Evolutionary conservation across 2,797 vertebrate genomes (phyloP), one percentile per base, ranked within the genome.

Genomic region (Ctenopoma kingsleyae): DNA sequence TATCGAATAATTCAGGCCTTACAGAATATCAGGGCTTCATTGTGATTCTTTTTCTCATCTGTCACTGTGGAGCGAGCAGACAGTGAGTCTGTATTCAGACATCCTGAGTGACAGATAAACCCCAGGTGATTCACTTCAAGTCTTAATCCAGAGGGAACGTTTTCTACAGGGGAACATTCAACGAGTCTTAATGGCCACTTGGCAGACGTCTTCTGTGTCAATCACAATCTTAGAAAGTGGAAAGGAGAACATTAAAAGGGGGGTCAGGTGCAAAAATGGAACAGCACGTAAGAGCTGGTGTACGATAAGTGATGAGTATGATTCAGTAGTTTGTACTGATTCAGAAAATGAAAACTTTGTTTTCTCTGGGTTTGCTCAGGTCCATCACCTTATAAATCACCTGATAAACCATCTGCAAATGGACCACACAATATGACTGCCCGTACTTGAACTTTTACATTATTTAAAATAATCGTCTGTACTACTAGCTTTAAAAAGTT

Each of bases 31-130:
- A 23, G 35, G 35, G 10, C 10, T 36, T 32, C 36, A 38, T 23
- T 25, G 9, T 19, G 4, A 16, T 49, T 47, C 17, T 71, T 47
- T 62, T 67, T 17, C n/a, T 22, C 15, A 11, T 51, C 23, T 55
- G 43, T 36, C 56, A 50, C 4, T 23, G 32, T 17, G 20, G 8
- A 27, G 12, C 3, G 0, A 30, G 23, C 41, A 27, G 23, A 4
- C 47, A 13, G 19, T 35, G 12, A 32, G 20, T 62, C 64, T 66
- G 43, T 36, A 46, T 36, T 60, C 43, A 52, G 53, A 73, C 50
- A 55, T 12, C 19, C 1, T 66, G 57, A 56, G 57, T 67, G 71
- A 46, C 76, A 78, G 56, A 41, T 47, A 69, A 63, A 67, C 36
- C 56, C 57, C 68, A 43, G 35, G n/a, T 55, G 69, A 52, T 58